phyloP scores from a whole-genome alignment of 2,113 vertebrate genomes.

The Pungitius pungitius region DNA sequence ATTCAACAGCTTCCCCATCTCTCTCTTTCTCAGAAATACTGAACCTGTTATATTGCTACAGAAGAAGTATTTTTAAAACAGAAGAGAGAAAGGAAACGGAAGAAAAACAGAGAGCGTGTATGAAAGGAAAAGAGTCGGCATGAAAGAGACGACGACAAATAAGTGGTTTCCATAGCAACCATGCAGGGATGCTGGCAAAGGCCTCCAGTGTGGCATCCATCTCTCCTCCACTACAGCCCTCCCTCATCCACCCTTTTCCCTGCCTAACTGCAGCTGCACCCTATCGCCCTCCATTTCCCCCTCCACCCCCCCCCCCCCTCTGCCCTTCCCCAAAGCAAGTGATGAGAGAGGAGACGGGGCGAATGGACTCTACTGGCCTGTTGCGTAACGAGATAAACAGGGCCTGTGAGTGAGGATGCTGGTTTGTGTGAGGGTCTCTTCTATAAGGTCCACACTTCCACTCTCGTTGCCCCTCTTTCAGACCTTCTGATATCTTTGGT shows the following conservation, averaged over 20 bases:
- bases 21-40: conserved; percentile 16
- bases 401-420: conserved; percentile 65
- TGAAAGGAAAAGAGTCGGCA: conserved; percentile 14
- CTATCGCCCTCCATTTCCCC: conserved; percentile 8
- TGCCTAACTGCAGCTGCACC: conserved; percentile 49
- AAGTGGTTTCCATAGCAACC: conserved; percentile 67
- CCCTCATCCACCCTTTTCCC: conserved; percentile 14
- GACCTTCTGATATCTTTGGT: conserved; percentile 25
- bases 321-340: conserved; percentile 52
- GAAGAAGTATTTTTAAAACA: conserved; percentile 9
- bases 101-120: not conserved
- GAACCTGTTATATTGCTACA: conserved; percentile 13
- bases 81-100: conserved; percentile 18
- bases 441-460: conserved; percentile 28
- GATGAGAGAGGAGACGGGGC: conserved; percentile 47
- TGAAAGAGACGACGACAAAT: conserved; percentile 47
- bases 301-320: not conserved
- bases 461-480: conserved; percentile 32
- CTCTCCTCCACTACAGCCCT: conserved; percentile 24
- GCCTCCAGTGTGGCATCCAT: conserved; percentile 26
- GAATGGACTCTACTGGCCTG: conserved; percentile 53
- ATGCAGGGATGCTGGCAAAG: conserved; percentile 57
- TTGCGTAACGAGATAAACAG: conserved; percentile 65
- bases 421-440: conserved; percentile 50
- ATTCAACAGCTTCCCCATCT: conserved; percentile 14